phyloP scores from a whole-genome alignment of 2,113 vertebrate species.

The Perca flavescens region DNA sequence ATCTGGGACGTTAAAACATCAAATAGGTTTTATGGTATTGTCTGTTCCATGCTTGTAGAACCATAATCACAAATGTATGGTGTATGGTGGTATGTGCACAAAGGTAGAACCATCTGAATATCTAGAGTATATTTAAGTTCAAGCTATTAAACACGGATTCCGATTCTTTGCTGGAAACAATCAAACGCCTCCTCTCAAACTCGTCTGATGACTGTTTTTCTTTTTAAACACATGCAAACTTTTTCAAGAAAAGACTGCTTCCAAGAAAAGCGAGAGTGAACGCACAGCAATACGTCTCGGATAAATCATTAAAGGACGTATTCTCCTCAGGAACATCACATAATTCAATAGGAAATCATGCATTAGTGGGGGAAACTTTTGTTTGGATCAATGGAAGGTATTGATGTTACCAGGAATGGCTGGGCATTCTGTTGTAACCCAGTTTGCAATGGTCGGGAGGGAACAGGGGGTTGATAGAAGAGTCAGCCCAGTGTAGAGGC shows the following conservation, averaged over 20 bases:
- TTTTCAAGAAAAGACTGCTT: slow-evolving; percentile 42
- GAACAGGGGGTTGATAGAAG: slow-evolving; percentile 51
- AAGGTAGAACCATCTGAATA: neutral
- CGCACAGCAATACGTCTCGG: slow-evolving; percentile 23
- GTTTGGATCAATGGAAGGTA: slow-evolving; percentile 76
- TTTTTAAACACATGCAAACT: slow-evolving; percentile 20
- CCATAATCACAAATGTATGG: neutral
- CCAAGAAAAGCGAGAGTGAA: slow-evolving; percentile 31
- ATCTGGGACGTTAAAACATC: slow-evolving; percentile 10
- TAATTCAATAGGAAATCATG: slow-evolving; percentile 81
- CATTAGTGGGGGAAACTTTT: slow-evolving; percentile 66
- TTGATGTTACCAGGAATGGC: slow-evolving; percentile 69
- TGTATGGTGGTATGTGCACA: neutral
- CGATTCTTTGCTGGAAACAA: slow-evolving; percentile 23
- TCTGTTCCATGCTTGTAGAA: slow-evolving; percentile 4
- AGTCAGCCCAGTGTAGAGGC: slow-evolving; percentile 70
- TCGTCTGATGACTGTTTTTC: neutral
- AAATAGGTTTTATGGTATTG: neutral
- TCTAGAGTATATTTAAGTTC: neutral
- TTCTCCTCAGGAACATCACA: slow-evolving; percentile 55
- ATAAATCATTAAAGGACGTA: slow-evolving; percentile 47
- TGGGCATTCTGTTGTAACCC: slow-evolving; percentile 57
- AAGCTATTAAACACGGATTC: slow-evolving; percentile 43
- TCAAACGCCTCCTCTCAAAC: slow-evolving; percentile 34
- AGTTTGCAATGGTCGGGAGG: slow-evolving; percentile 49